phyloP scores from a whole-genome alignment of 2,888 invertebrate species.

The Hymenopus coronatus region DNA sequence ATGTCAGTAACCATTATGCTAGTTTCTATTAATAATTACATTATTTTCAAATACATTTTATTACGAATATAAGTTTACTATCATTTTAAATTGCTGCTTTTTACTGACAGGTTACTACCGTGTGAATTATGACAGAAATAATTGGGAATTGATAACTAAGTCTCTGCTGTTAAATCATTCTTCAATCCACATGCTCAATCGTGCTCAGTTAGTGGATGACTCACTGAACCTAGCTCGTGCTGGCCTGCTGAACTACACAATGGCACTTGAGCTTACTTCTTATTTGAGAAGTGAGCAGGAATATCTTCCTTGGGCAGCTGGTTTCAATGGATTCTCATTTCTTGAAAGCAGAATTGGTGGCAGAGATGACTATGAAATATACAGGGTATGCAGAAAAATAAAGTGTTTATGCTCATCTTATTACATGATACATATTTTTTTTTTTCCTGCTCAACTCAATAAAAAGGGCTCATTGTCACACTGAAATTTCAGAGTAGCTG shows the following conservation, averaged over 20 bases:
- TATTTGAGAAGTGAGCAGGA: constrained; percentile 62
- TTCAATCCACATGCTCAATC: constrained; percentile 57
- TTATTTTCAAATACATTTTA: too few relatives aligned
- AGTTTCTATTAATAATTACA: too few relatives aligned
- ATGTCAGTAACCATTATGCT: too few relatives aligned
- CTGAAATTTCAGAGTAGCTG: too few relatives aligned
- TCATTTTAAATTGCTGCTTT: background rate
- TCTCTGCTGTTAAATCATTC: constrained; percentile 39
- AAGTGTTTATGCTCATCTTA: too few relatives aligned
- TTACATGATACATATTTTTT: too few relatives aligned
- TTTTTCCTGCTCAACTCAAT: too few relatives aligned
- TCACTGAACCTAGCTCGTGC: constrained; percentile 64
- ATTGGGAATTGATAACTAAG: constrained; percentile 55
- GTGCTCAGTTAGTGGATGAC: constrained; percentile 72
- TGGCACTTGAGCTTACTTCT: constrained; percentile 61
- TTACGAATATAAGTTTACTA: too few relatives aligned
- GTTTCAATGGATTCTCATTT: constrained; percentile 49
- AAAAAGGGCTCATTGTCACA: too few relatives aligned
- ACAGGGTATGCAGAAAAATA: background rate
- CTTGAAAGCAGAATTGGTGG: constrained; percentile 36
- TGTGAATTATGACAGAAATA: constrained; percentile 59
- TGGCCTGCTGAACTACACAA: constrained; percentile 55
- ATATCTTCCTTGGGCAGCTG: constrained; percentile 65
- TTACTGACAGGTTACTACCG: constrained; percentile 55
- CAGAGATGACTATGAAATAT: constrained; percentile 6